These are phyloP conservation scores for Syritta pipiens DNA, from an alignment of 2,888 invertebrate species.

Conservation along the genomic window DNA sequence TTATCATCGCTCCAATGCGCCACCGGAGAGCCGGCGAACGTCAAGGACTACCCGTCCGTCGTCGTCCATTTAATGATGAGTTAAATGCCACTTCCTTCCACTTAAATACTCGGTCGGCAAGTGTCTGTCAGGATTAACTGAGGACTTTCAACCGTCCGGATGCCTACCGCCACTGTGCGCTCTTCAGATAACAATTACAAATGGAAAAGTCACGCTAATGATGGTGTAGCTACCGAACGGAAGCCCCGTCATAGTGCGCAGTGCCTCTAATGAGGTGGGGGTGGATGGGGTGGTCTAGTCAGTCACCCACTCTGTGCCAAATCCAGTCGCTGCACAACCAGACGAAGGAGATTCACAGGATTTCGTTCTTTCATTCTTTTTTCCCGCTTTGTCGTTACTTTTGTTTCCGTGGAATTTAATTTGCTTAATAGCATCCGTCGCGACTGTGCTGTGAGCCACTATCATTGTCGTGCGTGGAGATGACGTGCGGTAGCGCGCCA, in stretches of 20 bases:
- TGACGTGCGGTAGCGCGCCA: slow-evolving; percentile 38
- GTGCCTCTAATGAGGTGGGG: slow-evolving; percentile 49
- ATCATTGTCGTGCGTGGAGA: slow-evolving; percentile 22
- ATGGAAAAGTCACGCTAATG: slow-evolving; percentile 65
- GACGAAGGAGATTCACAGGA: no score
- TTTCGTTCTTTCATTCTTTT: slow-evolving; percentile 1
- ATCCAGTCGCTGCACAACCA: slow-evolving; percentile 1
- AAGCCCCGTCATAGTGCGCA: slow-evolving; percentile 36
- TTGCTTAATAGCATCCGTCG: slow-evolving; percentile 67
- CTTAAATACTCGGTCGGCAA: slow-evolving; percentile 37
- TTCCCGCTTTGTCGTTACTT: slow-evolving; percentile 32
- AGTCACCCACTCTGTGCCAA: slow-evolving; percentile 27
- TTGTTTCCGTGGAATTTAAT: slow-evolving; percentile 64
- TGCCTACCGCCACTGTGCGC: background rate
- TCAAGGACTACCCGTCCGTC: slow-evolving; percentile 6
- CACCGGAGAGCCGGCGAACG: no score
- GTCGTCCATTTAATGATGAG: slow-evolving; percentile 56
- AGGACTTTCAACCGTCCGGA: slow-evolving; percentile 26
- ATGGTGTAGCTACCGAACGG: slow-evolving; percentile 54
- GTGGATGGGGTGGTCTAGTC: no score
- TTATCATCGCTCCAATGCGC: slow-evolving; percentile 48
- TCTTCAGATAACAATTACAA: slow-evolving; percentile 41
- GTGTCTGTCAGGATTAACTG: slow-evolving; percentile 51
- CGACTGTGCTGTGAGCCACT: slow-evolving; percentile 26
- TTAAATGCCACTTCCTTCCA: slow-evolving; percentile 63